phyloP scores from a whole-genome alignment of 2,888 invertebrate species.

The Pristionchus japonicus region DNA sequence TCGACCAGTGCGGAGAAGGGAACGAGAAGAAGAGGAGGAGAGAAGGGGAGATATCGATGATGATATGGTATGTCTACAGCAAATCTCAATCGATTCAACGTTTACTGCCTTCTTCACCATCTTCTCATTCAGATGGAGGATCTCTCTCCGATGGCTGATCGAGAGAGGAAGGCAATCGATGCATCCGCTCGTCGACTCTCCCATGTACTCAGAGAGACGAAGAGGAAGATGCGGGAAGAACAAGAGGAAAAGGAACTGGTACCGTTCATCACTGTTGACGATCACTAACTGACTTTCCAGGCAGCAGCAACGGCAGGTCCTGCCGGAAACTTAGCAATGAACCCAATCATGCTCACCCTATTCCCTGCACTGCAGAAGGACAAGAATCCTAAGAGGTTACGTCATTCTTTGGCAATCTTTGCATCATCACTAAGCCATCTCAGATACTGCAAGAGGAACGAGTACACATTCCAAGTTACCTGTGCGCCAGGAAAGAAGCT shows the following conservation, averaged over 20 bases:
- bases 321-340: too few relatives aligned
- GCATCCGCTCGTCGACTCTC: conserved; percentile 4
- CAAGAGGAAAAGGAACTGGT: conserved; percentile 17
- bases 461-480: conserved; percentile 68
- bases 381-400: conserved; percentile 20
- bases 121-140: not conserved
- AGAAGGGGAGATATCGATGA: not conserved
- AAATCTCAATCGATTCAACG: not conserved
- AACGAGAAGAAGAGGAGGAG: not conserved
- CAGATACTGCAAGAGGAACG: conserved; percentile 53
- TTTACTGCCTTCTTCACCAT: not conserved
- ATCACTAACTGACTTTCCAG: not conserved
- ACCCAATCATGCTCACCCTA: conserved; percentile 11
- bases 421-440: not conserved
- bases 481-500: conserved; percentile 69
- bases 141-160: conserved; percentile 11
- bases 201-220: not conserved
- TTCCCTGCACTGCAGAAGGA: conserved; percentile 45
- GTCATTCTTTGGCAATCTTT: not conserved
- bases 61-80: not conserved
- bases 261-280: not conserved
- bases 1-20: not conserved
- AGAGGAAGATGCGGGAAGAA: conserved; percentile 1
- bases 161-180: conserved; percentile 23
- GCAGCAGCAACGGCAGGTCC: not conserved